Percentiles rank a stretch among this genome's conserved stretches.
Evolutionary conservation across 1,140 invertebrate genomes (phyloP).

Genomic region (Cotesia vestalis): DNA sequence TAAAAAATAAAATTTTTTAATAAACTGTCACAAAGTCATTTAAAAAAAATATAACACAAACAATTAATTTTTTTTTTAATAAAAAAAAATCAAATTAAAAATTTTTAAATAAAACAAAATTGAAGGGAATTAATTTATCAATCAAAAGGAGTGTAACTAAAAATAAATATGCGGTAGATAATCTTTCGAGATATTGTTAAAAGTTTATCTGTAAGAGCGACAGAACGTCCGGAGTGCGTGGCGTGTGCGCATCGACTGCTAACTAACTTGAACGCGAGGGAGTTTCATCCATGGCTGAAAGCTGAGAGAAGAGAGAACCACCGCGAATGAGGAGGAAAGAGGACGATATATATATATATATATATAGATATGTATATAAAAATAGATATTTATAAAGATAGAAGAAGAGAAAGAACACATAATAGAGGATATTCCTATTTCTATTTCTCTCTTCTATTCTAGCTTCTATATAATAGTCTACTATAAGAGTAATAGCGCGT

Average conservation of each 20-base stretch:
- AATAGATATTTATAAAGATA: too few species aligned
- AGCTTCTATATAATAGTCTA: background rate
- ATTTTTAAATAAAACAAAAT: background rate
- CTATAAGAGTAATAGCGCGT: too few species aligned
- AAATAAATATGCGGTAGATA: constrained; percentile 10
- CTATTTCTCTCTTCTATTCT: constrained; percentile 33
- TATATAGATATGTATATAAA: too few species aligned
- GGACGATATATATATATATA: too few species aligned
- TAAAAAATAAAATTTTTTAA: background rate
- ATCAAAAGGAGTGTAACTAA: background rate
- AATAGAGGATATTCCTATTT: background rate
- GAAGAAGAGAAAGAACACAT: too few species aligned
- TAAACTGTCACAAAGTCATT: background rate
- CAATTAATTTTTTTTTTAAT: background rate
- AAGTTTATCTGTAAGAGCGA: constrained; percentile 21
- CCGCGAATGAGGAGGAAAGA: too few species aligned
- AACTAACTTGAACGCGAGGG: constrained; percentile 58
- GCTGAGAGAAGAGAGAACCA: background rate
- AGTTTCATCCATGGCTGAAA: constrained; percentile 47
- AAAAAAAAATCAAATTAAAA: background rate
- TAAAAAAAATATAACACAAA: background rate
- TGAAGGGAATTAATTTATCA: too few species aligned
- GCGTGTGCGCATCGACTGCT: constrained; percentile 65
- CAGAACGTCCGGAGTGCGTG: constrained; percentile 58
- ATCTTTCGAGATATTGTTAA: background rate